These are phyloP conservation scores for Siderastrea radians DNA, from an alignment of 92 coral and sea anemone genomes.

Conservation along the genomic window DNA sequence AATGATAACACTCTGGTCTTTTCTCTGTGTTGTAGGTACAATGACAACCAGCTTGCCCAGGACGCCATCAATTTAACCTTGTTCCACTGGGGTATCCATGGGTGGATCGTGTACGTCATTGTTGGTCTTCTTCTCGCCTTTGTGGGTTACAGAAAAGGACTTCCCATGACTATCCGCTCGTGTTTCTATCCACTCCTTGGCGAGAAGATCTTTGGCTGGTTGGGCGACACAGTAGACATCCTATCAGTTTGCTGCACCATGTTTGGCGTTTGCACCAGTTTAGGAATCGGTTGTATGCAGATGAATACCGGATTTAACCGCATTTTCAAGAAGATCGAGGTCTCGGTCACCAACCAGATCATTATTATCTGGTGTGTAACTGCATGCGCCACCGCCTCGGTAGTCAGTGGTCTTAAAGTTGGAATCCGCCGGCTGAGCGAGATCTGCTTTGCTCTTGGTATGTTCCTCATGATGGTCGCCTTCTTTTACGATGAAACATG, in stretches of 20 bases:
- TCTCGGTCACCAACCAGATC: slow-evolving; percentile 69
- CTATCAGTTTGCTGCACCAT: slow-evolving; percentile 86
- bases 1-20: not conserved
- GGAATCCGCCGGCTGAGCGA: slow-evolving; percentile 97
- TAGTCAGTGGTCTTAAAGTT: slow-evolving; percentile 88
- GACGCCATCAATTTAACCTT: slow-evolving; percentile 92
- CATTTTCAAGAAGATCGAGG: slow-evolving; percentile 64
- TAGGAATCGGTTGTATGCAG: slow-evolving; percentile 87
- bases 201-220: slow-evolving; percentile 80
- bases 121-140: slow-evolving; percentile 90
- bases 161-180: slow-evolving; percentile 94
- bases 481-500: slow-evolving; percentile 88
- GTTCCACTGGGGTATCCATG: slow-evolving; percentile 97
- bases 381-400: slow-evolving; percentile 89
- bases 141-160: slow-evolving; percentile 77
- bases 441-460: slow-evolving; percentile 88
- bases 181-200: slow-evolving; percentile 94
- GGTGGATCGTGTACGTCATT: slow-evolving; percentile 92
- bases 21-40: slow-evolving; percentile 56
- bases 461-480: slow-evolving; percentile 87
- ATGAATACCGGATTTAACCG: slow-evolving; percentile 84
- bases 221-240: slow-evolving; percentile 88
- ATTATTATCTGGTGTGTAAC: slow-evolving; percentile 94
- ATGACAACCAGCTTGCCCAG: slow-evolving; percentile 92
- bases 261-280: slow-evolving; percentile 98